Base-by-base conservation (phyloP, 1,140 invertebrate species). In the Drosophila kurseongensis region DNA sequence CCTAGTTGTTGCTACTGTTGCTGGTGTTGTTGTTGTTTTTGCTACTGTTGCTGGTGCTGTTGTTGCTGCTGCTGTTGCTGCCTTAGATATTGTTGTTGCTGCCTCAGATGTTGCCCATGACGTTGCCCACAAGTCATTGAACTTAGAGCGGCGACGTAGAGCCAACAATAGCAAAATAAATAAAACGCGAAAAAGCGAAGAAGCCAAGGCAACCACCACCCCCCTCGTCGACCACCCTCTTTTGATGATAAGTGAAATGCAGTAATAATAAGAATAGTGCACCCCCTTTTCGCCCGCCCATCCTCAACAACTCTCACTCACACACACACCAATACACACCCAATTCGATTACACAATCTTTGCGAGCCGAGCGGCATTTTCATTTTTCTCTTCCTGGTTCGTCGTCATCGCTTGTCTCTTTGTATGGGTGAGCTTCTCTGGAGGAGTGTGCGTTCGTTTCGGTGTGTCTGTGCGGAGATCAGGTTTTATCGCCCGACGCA, bases 371-470 rank as follows among this genome's bases (percentile, higher is more conserved):
- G 81, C 83, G 84, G 83, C 80, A 88, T 88, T 89, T 89, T 89
- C 80, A 89, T 78, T 88, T 88, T 89, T 89, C 84, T 89, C 84
- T 89, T 89, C 84, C 84, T 89, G 84, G 84, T 89, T 80, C 84
- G 83, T 77, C 76, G 83, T 63, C 84, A 68, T 77, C 79, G 79
- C 62, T 50, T 69, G 57, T 67, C 52, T 62, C 13, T 68, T 52
- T 74, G 83, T 73, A 44, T 67, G 36, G 40, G 63, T 36, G 60
- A 56, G 56, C 47, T 47, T 68, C 52, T 48, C 32, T 62, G 44
- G 6, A 10, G 36, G 48, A 40, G 29, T 66, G 35, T 63, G 48
- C 55, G 44, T 50, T 58, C 73, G 52, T 66, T 38, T 74, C 59
- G 23, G 42, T 61, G 48, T 59, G 38, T 42, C 45, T 59, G 73